These are phyloP conservation scores for Orthosia gracilis DNA, from an alignment of 2,888 invertebrate species.

Conservation along the genomic window DNA sequence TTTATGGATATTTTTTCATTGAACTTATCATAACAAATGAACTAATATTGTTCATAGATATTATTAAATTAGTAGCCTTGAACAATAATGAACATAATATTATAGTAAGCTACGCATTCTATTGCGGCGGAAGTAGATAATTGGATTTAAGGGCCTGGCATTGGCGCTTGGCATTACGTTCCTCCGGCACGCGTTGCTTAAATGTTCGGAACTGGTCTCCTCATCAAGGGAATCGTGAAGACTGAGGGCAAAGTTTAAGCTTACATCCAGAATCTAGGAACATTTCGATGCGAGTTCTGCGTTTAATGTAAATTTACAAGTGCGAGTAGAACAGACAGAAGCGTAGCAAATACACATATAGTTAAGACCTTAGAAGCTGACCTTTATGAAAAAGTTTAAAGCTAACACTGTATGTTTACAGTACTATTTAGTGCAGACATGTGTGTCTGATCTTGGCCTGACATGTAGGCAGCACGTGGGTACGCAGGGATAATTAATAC, in stretches of 20 bases:
- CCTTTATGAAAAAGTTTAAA: not conserved
- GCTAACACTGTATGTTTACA: not conserved
- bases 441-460: conserved; percentile 40
- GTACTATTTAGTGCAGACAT: conserved; percentile 25
- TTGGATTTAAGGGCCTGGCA: conserved; percentile 65
- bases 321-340: not conserved
- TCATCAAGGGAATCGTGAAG: conserved; percentile 3
- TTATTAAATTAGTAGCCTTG: conserved; percentile 37
- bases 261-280: not conserved
- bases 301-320: not conserved
- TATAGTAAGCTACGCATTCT: conserved; percentile 32
- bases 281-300: not conserved
- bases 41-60: not conserved
- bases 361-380: conserved; percentile 2
- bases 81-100: conserved; percentile 38
- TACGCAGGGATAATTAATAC: conserved; percentile 58
- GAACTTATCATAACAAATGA: conserved; percentile 8
- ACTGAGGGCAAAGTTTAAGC: not conserved
- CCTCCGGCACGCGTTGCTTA: conserved; percentile 37
- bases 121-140: conserved; percentile 60
- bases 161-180: conserved; percentile 48
- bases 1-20: conserved; percentile 15
- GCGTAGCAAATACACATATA: too few relatives aligned
- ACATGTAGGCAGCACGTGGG: conserved; percentile 65
- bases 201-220: conserved; percentile 20